A percentile compares a stretch with the other conserved stretches of the same genome.
phyloP scores from a whole-genome alignment of 2,888 invertebrate species.

The Drosophila kanekoi region DNA sequence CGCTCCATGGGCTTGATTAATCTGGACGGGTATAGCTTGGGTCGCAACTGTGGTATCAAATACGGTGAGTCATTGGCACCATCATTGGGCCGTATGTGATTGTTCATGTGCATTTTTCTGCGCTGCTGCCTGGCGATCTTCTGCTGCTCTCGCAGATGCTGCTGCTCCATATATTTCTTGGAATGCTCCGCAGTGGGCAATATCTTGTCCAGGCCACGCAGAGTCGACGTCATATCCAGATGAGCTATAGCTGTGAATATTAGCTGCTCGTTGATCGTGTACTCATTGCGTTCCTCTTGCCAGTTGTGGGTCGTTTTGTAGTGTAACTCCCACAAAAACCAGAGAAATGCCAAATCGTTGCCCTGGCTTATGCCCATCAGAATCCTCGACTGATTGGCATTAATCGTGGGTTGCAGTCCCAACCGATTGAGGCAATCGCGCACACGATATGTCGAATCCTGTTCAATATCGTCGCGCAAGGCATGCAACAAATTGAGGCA shows the following conservation, averaged over 20 bases:
- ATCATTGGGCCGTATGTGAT: neutral
- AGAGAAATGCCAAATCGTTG: conserved; percentile 84
- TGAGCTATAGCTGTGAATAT: conserved; percentile 81
- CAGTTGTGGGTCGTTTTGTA: conserved; percentile 57
- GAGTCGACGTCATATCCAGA: conserved; percentile 82
- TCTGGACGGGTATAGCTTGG: conserved; percentile 23
- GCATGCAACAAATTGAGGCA: conserved; percentile 68
- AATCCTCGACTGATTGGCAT: conserved; percentile 46
- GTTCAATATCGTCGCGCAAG: conserved; percentile 81
- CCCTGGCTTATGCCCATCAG: conserved; percentile 76
- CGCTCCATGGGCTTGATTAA: neutral
- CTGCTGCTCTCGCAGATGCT: neutral
- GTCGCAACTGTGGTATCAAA: conserved; percentile 30
- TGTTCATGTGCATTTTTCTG: too few relatives aligned
- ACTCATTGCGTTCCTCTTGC: conserved; percentile 1
- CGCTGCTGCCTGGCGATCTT: neutral
- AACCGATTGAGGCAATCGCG: conserved; percentile 41
- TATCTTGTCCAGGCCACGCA: conserved; percentile 81
- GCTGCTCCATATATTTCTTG: conserved; percentile 24
- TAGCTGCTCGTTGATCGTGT: conserved; percentile 82
- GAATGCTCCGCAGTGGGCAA: conserved; percentile 70
- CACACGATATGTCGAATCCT: conserved; percentile 77
- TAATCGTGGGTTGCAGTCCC: conserved; percentile 74
- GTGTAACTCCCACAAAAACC: conserved; percentile 82
- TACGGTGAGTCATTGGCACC: conserved; percentile 32